Conservation (phyloP, 2,888 invertebrate species). For the Idaea biselata region DNA sequence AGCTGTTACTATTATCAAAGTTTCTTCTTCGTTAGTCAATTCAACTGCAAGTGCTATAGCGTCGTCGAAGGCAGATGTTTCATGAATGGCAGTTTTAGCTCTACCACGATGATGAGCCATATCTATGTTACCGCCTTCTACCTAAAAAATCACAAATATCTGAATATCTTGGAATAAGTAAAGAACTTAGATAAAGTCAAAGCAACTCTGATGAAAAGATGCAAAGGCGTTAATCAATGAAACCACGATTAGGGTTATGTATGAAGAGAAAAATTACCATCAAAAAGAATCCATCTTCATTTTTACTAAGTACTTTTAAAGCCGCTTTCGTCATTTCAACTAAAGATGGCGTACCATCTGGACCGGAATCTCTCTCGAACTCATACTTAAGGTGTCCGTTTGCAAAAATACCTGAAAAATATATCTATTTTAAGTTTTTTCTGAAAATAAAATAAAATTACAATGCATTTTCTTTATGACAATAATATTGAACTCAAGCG, state of each 20-base stretch:
- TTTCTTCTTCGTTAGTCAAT: slow-evolving; percentile 82
- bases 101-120: slow-evolving; percentile 91
- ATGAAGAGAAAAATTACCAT: slow-evolving; percentile 76
- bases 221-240: slow-evolving; percentile 11
- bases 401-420: slow-evolving; percentile 85
- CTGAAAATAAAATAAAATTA: too few relatives aligned
- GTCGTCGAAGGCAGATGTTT: slow-evolving; percentile 88
- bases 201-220: too few relatives aligned
- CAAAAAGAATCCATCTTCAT: slow-evolving; percentile 85
- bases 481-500: too few relatives aligned
- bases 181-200: too few relatives aligned
- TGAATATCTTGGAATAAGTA: too few relatives aligned
- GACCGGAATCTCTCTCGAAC: slow-evolving; percentile 82
- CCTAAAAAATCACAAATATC: slow-evolving; percentile 56
- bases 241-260: background rate
- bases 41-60: slow-evolving; percentile 85
- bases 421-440: too few relatives aligned
- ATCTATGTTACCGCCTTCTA: slow-evolving; percentile 93
- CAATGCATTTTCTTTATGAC: too few relatives aligned
- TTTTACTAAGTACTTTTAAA: slow-evolving; percentile 84
- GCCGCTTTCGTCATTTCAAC: slow-evolving; percentile 90
- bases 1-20: slow-evolving; percentile 91
- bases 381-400: slow-evolving; percentile 90
- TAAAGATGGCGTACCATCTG: slow-evolving; percentile 87
- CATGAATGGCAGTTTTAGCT: slow-evolving; percentile 88